A percentile compares a stretch with the other conserved stretches of the same genome.
phyloP scores from a whole-genome alignment of 1,140 invertebrate genomes.

The Cydia strobilella region DNA sequence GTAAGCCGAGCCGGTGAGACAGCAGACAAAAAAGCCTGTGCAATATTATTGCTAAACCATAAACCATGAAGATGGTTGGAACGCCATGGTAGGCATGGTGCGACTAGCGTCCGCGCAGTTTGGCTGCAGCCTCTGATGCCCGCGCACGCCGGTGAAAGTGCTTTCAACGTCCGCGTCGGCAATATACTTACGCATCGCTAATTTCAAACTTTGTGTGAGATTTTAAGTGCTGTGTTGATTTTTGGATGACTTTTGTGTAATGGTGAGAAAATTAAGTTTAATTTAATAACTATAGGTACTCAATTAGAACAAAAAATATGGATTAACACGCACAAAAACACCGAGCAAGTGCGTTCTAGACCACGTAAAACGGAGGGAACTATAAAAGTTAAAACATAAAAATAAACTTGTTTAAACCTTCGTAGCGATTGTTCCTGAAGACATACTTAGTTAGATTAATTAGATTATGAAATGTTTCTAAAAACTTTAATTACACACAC shows the following conservation, averaged over 20 bases:
- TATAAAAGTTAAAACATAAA: no score
- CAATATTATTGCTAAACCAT: slow-evolving; percentile 19
- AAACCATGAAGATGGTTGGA: slow-evolving; percentile 10
- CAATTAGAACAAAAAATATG: no score
- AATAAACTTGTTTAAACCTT: no score
- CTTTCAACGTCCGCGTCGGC: not conserved
- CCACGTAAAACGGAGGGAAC: no score
- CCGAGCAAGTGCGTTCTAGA: no score
- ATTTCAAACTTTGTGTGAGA: slow-evolving; percentile 3
- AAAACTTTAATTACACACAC: no score
- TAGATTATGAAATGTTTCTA: no score
- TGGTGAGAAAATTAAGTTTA: not conserved
- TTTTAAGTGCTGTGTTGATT: slow-evolving; percentile 10
- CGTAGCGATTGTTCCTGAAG: no score
- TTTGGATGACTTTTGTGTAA: slow-evolving; percentile 5
- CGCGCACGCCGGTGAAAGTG: slow-evolving; percentile 16
- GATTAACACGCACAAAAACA: no score
- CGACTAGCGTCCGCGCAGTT: slow-evolving; percentile 9
- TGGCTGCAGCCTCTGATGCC: not conserved
- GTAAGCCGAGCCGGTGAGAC: no score
- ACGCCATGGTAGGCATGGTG: slow-evolving; percentile 1
- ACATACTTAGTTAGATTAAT: no score
- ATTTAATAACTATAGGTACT: not conserved
- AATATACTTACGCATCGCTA: not conserved
- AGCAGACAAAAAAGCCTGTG: not conserved